Evolutionary conservation across 2,797 vertebrate genomes (phyloP).

Genomic region (Lutjanus campechanus): DNA sequence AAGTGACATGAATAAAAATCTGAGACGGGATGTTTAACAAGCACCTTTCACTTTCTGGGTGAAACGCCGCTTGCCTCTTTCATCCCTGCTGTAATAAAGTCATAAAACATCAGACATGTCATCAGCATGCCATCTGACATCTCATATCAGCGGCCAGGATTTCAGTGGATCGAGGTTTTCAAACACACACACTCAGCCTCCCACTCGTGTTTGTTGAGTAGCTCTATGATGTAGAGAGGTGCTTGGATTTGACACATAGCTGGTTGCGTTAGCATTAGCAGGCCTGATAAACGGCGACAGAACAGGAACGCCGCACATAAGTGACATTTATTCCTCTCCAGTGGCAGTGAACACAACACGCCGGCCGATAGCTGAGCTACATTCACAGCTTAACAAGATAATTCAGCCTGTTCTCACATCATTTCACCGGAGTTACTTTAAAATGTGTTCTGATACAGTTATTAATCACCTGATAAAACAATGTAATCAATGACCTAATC

Average conservation of each 20-base stretch:
- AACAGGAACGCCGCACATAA: not conserved
- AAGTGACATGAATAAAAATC: conserved; percentile 7
- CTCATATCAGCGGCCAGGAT: not conserved
- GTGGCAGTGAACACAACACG: not conserved
- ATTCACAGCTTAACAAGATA: not conserved
- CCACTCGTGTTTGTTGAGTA: not conserved
- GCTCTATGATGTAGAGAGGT: not conserved
- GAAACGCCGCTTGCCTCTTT: not conserved
- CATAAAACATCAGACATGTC: not conserved
- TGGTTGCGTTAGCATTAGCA: no score
- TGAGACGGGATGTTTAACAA: not conserved
- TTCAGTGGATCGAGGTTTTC: not conserved
- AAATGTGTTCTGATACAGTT: no score
- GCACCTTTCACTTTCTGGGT: not conserved
- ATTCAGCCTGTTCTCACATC: no score
- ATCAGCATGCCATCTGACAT: not conserved
- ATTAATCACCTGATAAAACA: no score
- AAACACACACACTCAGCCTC: not conserved
- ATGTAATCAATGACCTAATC: no score
- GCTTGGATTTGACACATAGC: no score
- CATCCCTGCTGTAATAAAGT: not conserved
- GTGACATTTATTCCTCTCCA: not conserved
- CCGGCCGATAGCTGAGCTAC: not conserved
- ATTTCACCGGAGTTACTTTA: no score
- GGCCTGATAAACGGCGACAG: no score